Conservation (phyloP, 2,797 vertebrate species). For the Coluber constrictor region DNA sequence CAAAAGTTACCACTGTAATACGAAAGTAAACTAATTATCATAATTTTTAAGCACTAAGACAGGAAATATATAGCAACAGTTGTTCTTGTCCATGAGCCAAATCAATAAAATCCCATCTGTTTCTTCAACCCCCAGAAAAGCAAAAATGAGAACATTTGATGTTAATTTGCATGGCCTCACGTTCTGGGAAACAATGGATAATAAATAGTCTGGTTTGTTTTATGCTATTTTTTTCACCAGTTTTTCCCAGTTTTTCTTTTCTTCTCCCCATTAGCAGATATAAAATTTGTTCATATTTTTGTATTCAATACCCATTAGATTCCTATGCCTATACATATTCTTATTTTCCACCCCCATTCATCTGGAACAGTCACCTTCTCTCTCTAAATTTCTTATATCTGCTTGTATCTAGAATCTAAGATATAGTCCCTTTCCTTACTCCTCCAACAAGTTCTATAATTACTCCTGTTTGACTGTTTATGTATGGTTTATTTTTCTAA, state of each 20-base stretch:
- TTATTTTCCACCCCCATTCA: not conserved
- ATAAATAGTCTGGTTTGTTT: not conserved
- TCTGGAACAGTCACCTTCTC: not conserved
- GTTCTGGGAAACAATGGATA: not conserved
- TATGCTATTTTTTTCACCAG: not conserved
- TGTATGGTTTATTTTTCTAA: not conserved
- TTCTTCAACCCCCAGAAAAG: slow-evolving; percentile 14
- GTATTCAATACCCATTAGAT: not conserved
- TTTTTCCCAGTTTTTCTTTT: not conserved
- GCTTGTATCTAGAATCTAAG: not conserved
- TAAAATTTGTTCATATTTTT: not conserved
- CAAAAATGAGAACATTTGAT: slow-evolving; percentile 13
- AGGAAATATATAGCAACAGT: not conserved
- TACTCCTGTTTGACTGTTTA: not conserved
- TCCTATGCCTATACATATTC: not conserved
- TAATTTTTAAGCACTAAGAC: rapidly evolving
- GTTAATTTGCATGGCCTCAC: slow-evolving; percentile 23
- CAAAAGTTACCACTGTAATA: not conserved
- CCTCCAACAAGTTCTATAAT: not conserved
- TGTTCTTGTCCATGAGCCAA: slow-evolving; percentile 17
- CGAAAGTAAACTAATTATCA: not conserved
- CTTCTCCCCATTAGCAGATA: not conserved
- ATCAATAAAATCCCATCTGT: slow-evolving; percentile 30
- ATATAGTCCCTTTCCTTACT: not conserved
- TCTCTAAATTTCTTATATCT: not conserved